phyloP scores from a whole-genome alignment of 2,888 invertebrate species.

The Portevinia maculata region DNA sequence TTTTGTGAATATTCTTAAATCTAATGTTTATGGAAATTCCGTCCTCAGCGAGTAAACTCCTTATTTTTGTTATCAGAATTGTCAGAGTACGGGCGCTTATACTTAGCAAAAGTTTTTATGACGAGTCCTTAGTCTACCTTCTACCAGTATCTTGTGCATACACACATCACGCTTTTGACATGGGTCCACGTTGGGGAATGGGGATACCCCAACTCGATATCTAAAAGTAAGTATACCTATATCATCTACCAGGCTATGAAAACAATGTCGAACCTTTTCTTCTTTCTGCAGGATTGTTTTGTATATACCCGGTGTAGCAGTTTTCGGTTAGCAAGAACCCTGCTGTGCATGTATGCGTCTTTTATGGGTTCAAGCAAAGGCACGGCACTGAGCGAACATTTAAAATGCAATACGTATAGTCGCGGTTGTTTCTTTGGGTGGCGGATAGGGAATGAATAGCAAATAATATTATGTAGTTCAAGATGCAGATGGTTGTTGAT shows the following conservation, averaged over 20 bases:
- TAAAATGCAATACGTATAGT: conserved; percentile 9
- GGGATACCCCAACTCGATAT: conserved; percentile 26
- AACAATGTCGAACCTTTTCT: conserved; percentile 36
- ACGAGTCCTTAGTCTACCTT: conserved; percentile 6
- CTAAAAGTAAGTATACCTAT: conserved; percentile 35
- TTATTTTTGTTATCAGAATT: conserved; percentile 50
- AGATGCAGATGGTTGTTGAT: background rate
- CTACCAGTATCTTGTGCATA: no score
- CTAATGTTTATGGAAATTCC: conserved; percentile 49
- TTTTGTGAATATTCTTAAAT: conserved; percentile 38
- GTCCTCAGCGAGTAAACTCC: conserved; percentile 3
- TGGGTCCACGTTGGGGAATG: background rate
- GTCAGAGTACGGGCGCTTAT: conserved; percentile 25
- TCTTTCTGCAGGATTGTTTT: conserved; percentile 1
- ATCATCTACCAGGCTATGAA: conserved; percentile 34
- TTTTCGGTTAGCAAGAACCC: background rate
- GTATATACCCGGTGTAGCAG: background rate
- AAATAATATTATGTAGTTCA: background rate
- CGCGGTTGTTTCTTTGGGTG: background rate
- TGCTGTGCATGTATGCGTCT: background rate
- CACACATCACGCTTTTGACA: background rate
- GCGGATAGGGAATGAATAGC: background rate
- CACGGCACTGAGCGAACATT: background rate
- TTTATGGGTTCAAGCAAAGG: conserved; percentile 31
- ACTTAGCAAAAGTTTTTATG: conserved; percentile 33